Conservation (phyloP, 2,888 invertebrate genomes). For the Pyrrhia umbra region DNA sequence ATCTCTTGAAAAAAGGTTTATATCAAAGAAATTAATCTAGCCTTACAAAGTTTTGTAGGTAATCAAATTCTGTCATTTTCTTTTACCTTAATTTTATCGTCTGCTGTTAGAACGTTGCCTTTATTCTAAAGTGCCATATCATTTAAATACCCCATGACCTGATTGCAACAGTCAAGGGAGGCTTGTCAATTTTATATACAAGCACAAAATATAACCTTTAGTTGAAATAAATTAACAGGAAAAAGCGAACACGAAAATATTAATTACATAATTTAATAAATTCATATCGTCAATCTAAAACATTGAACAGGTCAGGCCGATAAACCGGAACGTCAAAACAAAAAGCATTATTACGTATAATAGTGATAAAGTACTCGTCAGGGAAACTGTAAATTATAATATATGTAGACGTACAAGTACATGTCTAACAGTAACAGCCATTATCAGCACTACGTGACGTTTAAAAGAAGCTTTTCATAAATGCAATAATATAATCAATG, state of each 20-base stretch:
- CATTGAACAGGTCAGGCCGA: slow-evolving; percentile 37
- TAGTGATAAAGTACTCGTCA: slow-evolving; percentile 22
- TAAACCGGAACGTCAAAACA: slow-evolving; percentile 40
- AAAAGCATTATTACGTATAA: slow-evolving; percentile 42
- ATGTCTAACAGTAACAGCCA: neutral
- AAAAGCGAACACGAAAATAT: neutral
- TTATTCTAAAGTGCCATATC: neutral
- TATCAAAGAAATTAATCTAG: too few relatives aligned
- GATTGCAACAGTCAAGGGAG: neutral
- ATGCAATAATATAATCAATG: slow-evolving; percentile 25
- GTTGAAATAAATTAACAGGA: neutral
- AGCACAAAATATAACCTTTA: neutral
- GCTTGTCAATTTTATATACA: neutral
- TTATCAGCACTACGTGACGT: slow-evolving; percentile 54
- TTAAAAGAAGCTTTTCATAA: slow-evolving; percentile 34
- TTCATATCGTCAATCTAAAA: slow-evolving; percentile 29
- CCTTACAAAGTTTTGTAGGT: too few relatives aligned
- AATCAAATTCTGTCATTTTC: too few relatives aligned
- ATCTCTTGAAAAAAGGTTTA: too few relatives aligned
- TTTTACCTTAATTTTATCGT: neutral
- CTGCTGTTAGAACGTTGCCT: neutral
- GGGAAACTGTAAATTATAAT: slow-evolving; percentile 37
- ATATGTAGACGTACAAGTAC: too few relatives aligned
- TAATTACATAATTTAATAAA: slow-evolving; percentile 22
- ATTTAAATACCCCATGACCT: neutral